Conservation (phyloP, 2,888 invertebrate genomes). For the Acrobasis suavella region DNA sequence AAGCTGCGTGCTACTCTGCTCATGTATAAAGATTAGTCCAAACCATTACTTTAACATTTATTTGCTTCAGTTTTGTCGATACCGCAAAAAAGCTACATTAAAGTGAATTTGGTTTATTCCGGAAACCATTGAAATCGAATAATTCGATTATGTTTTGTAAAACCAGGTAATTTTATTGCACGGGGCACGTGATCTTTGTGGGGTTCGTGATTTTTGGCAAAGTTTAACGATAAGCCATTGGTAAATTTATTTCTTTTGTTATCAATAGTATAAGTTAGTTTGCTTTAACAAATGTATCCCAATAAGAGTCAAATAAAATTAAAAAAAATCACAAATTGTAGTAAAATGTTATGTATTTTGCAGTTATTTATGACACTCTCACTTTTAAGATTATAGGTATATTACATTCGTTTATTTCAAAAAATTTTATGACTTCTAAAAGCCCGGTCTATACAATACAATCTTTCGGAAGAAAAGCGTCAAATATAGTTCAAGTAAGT, state of each 20-base stretch:
- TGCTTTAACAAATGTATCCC: not conserved
- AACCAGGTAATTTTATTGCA: constrained; percentile 62
- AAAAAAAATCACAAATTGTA: too few species aligned
- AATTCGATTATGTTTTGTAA: constrained; percentile 53
- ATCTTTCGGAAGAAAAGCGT: too few species aligned
- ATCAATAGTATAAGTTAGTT: not conserved
- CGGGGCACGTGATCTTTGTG: constrained; percentile 72
- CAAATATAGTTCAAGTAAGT: too few species aligned
- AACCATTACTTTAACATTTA: constrained; percentile 41
- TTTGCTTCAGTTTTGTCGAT: constrained; percentile 58
- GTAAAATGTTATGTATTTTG: not conserved
- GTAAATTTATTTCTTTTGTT: constrained; percentile 9
- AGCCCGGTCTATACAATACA: too few species aligned
- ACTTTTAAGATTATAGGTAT: too few species aligned
- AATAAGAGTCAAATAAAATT: not conserved
- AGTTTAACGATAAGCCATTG: constrained; percentile 56
- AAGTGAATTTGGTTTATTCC: constrained; percentile 56
- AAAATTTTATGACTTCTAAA: too few species aligned
- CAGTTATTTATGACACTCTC: not conserved
- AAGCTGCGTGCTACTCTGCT: constrained; percentile 49
- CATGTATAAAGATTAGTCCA: constrained; percentile 53
- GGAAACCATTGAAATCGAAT: constrained; percentile 65
- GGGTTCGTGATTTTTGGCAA: constrained; percentile 69
- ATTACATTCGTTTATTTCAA: too few species aligned
- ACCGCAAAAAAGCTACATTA: constrained; percentile 44